Evolutionary conservation across 1,140 invertebrate species (phyloP), one percentile per base, ranked within the genome.

Genomic region (Dolichoris vasculosae): DNA sequence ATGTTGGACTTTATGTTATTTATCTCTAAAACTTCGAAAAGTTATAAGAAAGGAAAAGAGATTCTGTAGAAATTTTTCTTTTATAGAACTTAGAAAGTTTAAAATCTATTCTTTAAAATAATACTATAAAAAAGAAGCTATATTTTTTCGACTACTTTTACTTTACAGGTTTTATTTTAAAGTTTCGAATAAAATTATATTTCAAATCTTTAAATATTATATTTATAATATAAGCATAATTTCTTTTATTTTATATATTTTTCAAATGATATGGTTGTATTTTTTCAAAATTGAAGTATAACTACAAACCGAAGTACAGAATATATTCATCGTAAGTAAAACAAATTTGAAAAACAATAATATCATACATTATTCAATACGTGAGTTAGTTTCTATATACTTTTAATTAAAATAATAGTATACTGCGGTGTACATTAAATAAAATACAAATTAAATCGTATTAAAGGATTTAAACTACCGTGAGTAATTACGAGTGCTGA

Each of bases 61-160:
- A 69, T 46, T 23, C 35, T 8, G 63, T 64, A 81, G 30, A 17
- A 81, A 69, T 67, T 26, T 81, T 81, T 81, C 64, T 81, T 67
- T 69, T 69, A 67, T 26, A 51, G 23, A 69, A 81, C 26, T 48
- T 32, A 40, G 15, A 81, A 32, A 48, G 8, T 67, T 81, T 40
- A 69, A 81, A 69, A 69, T 69, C 46, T 81, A 46, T 35, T 67
- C 40, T 46, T 48, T 69, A 17, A 43, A 69, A 17, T 23, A 40
- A 69, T 81, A 43, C 40, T 35, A 38, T 3, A 32, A 82, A 73
- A 73, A 48, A 26, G 48, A 40, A 73, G 7, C 78, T 63, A 79
- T 51, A 15, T 17, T 51, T 17, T 17, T 51, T 51, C 7, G 15
- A 51, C 15, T 51, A 17, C 48, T 51, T 51, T 51, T 17, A 51